Base-by-base conservation (phyloP, 2,113 vertebrate species). In the Pachypanchax playfairii region DNA sequence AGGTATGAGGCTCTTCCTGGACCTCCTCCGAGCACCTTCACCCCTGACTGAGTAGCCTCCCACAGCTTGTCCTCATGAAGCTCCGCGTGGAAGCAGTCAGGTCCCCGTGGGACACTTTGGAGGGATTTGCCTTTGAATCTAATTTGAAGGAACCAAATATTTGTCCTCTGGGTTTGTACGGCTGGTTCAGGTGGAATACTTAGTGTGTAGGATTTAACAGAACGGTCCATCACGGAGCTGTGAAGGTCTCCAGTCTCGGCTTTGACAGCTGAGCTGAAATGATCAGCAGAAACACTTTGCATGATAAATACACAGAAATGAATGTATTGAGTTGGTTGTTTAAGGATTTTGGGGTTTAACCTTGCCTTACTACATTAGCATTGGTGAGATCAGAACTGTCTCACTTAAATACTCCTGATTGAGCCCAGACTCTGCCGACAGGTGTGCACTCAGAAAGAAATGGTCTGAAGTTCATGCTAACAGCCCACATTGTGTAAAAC, bases 291-390 rank as follows among this genome's bases (percentile, higher is more conserved):
- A 41, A 44, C 33, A 28, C 22, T 26, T 24, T 44, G 59, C 43
- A 9, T 8, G 24, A 41, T 9, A 0, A 41, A 44, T 31, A 59
- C n/a, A 42, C 18, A 2, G 36, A 10, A 6, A 43, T 21, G 76
- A 88, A 80, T 80, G 78, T 85, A 80, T 38, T 8, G 46, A 17
- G 47, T 50, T 25, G 55, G 35, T 36, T 65, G 26, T 55, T 24
- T 29, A 58, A 55, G 28, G 38, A 14, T 22, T 1, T 49, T 28
- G 15, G 26, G 52, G 4, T 33, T 1, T 33, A n/a, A 13, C 7
- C 14, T 5, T 5, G 14, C 56, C 20, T 52, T 51, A 62, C 65
- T 49, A 26, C 21, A 49, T 56, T 55, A 48, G 28, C 38, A 49
- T 39, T 13, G 1, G 2, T 21, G 7, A 7, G 10, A 22, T 24